Evolutionary conservation across 2,797 vertebrate genomes (phyloP).

Genomic region (Amblyraja radiata): DNA sequence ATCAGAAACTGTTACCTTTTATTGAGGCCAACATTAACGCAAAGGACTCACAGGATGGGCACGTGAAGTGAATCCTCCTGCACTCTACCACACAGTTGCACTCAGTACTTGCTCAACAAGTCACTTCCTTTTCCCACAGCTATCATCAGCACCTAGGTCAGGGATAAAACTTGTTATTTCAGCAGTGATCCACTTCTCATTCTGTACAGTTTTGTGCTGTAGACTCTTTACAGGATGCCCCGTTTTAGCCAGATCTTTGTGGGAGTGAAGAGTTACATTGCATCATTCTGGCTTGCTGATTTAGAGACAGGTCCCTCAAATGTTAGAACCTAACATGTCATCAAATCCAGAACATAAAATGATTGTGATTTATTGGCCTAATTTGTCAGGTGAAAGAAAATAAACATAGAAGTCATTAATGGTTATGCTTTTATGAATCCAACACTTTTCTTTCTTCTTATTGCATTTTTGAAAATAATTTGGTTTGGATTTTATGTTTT

Average conservation of each 20-base stretch:
- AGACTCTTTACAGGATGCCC: background rate
- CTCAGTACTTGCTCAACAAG: background rate
- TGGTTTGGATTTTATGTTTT: background rate
- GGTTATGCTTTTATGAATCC: background rate
- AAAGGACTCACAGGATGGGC: background rate
- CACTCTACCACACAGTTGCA: background rate
- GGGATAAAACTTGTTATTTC: background rate
- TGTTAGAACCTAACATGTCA: background rate
- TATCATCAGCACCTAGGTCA: background rate
- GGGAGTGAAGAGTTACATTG: background rate
- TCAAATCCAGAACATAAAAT: conserved; percentile 10
- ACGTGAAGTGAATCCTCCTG: background rate
- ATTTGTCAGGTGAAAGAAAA: conserved; percentile 11
- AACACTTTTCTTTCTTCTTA: background rate
- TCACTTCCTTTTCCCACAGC: background rate
- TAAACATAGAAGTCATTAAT: background rate
- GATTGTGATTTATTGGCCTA: background rate
- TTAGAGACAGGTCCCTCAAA: background rate
- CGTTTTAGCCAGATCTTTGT: background rate
- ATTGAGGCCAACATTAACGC: background rate
- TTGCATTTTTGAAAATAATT: background rate
- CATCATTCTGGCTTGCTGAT: background rate
- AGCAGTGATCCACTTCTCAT: background rate
- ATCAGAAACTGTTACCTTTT: background rate
- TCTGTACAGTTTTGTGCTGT: background rate